These are phyloP conservation scores for Argya squamiceps DNA, from an alignment of 2,797 vertebrate genomes.

Conservation along the genomic window DNA sequence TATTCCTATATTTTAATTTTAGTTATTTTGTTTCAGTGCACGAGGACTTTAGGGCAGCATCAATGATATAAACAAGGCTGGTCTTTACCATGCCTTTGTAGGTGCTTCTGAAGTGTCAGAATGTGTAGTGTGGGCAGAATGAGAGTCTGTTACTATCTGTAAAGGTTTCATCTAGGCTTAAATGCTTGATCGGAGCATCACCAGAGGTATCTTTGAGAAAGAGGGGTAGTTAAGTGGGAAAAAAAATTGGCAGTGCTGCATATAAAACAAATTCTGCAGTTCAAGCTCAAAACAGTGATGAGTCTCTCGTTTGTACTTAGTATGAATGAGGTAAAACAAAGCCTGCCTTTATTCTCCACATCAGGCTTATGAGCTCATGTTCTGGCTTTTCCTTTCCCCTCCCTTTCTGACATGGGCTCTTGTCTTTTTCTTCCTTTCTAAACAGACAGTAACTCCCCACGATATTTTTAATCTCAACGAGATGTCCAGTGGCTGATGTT, in stretches of 20 bases:
- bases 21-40: neutral
- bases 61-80: neutral
- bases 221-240: neutral
- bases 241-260: neutral
- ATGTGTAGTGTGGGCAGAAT: neutral
- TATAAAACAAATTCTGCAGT: neutral
- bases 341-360: slow-evolving; percentile 16
- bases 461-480: slow-evolving; percentile 30
- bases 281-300: slow-evolving; percentile 27
- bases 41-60: neutral
- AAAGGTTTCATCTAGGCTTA: neutral
- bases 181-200: neutral
- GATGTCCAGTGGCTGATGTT: neutral
- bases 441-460: neutral
- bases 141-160: neutral
- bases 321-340: slow-evolving; percentile 42
- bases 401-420: neutral
- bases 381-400: slow-evolving; percentile 16
- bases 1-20: neutral
- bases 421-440: neutral
- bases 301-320: neutral
- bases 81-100: neutral
- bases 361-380: slow-evolving; percentile 7
- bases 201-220: neutral
- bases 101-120: neutral